Base-by-base conservation (phyloP, 2,888 invertebrate species). In the Andrena fulva region DNA sequence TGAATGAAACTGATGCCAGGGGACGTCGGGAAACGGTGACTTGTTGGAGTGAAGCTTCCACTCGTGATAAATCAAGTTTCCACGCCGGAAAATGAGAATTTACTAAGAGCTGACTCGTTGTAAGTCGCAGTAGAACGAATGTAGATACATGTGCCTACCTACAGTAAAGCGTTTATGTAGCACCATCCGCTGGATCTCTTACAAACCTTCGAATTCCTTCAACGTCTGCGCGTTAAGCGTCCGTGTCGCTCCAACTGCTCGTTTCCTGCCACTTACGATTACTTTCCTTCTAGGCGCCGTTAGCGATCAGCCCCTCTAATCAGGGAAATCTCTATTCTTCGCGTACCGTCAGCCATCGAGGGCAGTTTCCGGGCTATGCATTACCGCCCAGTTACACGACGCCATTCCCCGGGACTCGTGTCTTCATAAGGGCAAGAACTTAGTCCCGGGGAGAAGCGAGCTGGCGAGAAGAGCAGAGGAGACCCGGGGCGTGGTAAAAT, bases 281-380 rank as follows among this genome's bases (percentile, higher is more conserved):
- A 67, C 78, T 52, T 31, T 56, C 42, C 35, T 29, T n/a, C 16
- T n/a, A 33, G 68, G 52, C 54, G 62, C n/a, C 70, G 69, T 35
- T 16, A 20, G 42, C 66, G 73, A 74, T 79, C 79, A 80, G 20
- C 48, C 50, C 20, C 63, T 48, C 64, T 72, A 82, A 80, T 82
- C 82, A 86, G 60, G 74, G 74, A 68, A 75, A 75, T 81, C 70
- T 86, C 72, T 84, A 81, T 86, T 80, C 81, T 72, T 82, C 77
- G 52, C 59, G 73, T 54, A 72, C 56, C 62, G 66, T 50, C 72
- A 29, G 5, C 63, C 71, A 69, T 80, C 48, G 42, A 56, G 35
- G 27, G 35, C 69, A 68, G 56, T 77, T 82, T 70, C 72, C 67
- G 71, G 73, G 67, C 56, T 20, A 33, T 52, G 75, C 31, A 64